Base-by-base conservation (phyloP, 2,888 invertebrate genomes). In the Prosopocoilus inquinatus region DNA sequence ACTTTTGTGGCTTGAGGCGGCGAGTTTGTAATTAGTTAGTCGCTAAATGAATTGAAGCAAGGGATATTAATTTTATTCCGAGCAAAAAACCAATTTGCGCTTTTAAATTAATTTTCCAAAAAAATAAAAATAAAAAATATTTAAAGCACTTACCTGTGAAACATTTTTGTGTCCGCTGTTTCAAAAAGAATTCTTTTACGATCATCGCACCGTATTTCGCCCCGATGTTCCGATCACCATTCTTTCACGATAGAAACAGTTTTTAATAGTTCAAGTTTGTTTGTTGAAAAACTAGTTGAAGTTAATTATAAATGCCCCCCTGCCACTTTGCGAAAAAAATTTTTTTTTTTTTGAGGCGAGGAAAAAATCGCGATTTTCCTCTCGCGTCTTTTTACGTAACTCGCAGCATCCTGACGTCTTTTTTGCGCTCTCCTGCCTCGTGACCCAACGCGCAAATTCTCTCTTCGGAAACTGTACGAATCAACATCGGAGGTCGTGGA, bases 391-490 rank as follows among this genome's bases (percentile, higher is more conserved):
- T 28, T 28, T 28, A 28, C 20, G 20, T 28, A 28, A 28, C 20
- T 28, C 20, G 20, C 1, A 28, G 20, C 20, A 28, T 28, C 20
- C 20, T 28, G 20, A 28, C 20, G 20, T 28, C 20, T 28, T 28
- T 28, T 28, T 28, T 28, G 20, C 20, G 20, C 20, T 28, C 20
- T 1, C 20, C 20, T 28, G 20, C 50, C 49, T 35, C 41, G 47
- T 48, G 48, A 44, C 45, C 33, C 45, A 52, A 28, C 20, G 20
- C 47, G 52, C 57, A 49, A 50, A 16, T 43, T 58, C 33, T 39
- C 55, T 53, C 53, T 47, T 49, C 50, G 49, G 41, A 53, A 43
- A 60, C 57, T 58, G 57, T 60, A 51, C 52, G 56, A 59, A 13
- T 8, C 47, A 57, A 5, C 20, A 7, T 28, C 20, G 20, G 20